Evolutionary conservation across 2,888 invertebrate genomes (phyloP).

Genomic region (Cryptocephalus primarius): DNA sequence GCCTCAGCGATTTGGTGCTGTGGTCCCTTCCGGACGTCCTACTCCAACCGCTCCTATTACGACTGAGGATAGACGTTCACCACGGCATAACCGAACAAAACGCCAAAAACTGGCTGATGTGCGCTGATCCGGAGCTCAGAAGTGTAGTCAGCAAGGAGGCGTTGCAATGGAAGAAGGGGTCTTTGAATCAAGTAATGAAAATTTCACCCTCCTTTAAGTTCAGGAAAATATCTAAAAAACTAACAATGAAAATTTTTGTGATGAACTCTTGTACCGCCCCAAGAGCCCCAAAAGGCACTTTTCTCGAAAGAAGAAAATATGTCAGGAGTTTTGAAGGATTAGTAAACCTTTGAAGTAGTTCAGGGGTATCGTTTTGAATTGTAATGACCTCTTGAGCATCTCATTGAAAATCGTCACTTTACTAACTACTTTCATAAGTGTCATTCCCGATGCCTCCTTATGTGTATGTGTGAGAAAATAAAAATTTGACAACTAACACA

Average conservation of each 20-base stretch:
- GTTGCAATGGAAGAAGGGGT: conserved; percentile 63
- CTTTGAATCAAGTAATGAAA: conserved; percentile 37
- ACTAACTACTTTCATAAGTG: too few species aligned
- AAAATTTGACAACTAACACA: too few species aligned
- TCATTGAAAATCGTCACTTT: too few species aligned
- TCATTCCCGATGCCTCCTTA: too few species aligned
- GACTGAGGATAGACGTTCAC: conserved; percentile 55
- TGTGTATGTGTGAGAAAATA: too few species aligned
- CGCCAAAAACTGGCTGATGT: conserved; percentile 62
- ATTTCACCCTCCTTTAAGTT: background rate
- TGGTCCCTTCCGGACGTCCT: conserved; percentile 70
- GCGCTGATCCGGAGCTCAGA: conserved; percentile 64
- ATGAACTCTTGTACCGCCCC: too few species aligned
- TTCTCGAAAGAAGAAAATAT: too few species aligned
- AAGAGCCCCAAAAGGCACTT: too few species aligned
- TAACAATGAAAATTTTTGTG: background rate
- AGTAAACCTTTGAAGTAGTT: too few species aligned
- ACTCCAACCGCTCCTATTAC: conserved; percentile 62
- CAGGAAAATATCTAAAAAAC: background rate
- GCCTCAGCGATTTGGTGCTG: conserved; percentile 68
- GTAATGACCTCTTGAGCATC: too few species aligned
- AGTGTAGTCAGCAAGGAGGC: conserved; percentile 81
- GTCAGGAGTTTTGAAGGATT: too few species aligned
- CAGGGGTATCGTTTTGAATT: too few species aligned
- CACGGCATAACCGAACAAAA: conserved; percentile 30